Evolutionary conservation across 2,888 invertebrate species (phyloP), one percentile per base, ranked within the genome.

Genomic region (Tetrapedia diversipes): DNA sequence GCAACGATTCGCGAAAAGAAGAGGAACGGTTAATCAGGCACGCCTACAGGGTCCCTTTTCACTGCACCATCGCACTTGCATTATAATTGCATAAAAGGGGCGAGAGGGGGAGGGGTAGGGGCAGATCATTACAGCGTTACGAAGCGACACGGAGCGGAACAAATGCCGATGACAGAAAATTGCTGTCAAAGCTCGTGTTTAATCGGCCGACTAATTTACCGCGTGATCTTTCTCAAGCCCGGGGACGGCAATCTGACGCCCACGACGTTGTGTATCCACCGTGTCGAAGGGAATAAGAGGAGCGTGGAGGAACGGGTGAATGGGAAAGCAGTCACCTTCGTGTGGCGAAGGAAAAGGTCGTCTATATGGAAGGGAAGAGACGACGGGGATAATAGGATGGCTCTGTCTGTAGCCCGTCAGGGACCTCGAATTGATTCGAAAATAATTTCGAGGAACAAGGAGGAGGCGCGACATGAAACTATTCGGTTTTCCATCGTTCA

Each of bases 351-450:
- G 67, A 53, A 60, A 56, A 45, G 47, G 51, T 45, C 7, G 16
- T 2, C 24, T 11, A 41, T n/a, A n/a, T n/a, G n/a, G 51, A 64
- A 65, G 34, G 43, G 32, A 73, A 75, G 53, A 77, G 86, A 80
- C 76, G 81, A 77, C 64, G 72, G 59, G 64, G 68, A 86, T 83
- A 86, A 86, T 81, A 77, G 79, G 71, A 77, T 68, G 54, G 63
- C 67, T 81, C 63, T 64, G 73, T 54, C 66, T 68, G 63, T n/a
- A n/a, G 39, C 60, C 27, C 59, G 59, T 43, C 32, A 56, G 71
- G 53, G 57, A 60, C 53, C 61, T 69, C 54, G 70, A 76, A 83
- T 77, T 76, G 83, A 83, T 86, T 80, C 67, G 77, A 84, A 86
- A 84, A 82, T 85, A 86, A 85, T 82, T 82, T 77, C 79, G 78